Conservation (phyloP, 2,113 vertebrate genomes). For the Phyllopteryx taeniolatus region DNA sequence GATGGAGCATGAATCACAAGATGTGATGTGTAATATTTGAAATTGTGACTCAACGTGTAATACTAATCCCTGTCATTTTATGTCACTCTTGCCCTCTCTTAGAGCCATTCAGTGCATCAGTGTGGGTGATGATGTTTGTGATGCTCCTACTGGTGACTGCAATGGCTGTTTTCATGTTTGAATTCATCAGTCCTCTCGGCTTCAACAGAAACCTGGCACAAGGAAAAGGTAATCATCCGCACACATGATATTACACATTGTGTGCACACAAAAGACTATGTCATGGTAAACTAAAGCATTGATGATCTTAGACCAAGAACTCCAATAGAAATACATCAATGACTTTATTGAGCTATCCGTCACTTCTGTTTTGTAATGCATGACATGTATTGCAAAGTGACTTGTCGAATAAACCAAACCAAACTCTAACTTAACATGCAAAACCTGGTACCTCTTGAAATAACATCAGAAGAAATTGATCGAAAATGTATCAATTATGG, state of each 20-base stretch:
- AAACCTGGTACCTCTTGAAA: too few species aligned
- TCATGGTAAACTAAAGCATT: neutral
- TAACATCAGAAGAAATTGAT: too few species aligned
- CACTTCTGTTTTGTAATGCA: too few species aligned
- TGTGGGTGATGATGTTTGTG: conserved; percentile 99
- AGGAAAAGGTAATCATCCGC: conserved; percentile 85
- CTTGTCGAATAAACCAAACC: too few species aligned
- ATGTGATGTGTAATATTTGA: conserved; percentile 9
- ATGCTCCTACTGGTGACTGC: conserved; percentile 96
- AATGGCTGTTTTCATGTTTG: conserved; percentile 97
- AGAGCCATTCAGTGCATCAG: conserved; percentile 98
- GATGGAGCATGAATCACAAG: conserved; percentile 11
- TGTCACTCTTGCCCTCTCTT: conserved; percentile 35
- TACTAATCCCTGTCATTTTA: conserved; percentile 21
- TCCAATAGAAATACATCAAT: too few species aligned
- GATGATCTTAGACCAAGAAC: too few species aligned
- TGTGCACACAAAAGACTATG: too few species aligned
- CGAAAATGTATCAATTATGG: neutral
- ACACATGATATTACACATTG: too few species aligned
- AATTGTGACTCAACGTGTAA: conserved; percentile 9
- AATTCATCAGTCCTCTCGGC: conserved; percentile 96
- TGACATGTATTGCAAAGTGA: too few species aligned
- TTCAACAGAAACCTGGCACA: conserved; percentile 95
- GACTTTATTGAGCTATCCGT: too few species aligned
- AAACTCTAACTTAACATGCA: too few species aligned